Conservation (phyloP, 2,888 invertebrate species). For the Gandaritis pyraliata region DNA sequence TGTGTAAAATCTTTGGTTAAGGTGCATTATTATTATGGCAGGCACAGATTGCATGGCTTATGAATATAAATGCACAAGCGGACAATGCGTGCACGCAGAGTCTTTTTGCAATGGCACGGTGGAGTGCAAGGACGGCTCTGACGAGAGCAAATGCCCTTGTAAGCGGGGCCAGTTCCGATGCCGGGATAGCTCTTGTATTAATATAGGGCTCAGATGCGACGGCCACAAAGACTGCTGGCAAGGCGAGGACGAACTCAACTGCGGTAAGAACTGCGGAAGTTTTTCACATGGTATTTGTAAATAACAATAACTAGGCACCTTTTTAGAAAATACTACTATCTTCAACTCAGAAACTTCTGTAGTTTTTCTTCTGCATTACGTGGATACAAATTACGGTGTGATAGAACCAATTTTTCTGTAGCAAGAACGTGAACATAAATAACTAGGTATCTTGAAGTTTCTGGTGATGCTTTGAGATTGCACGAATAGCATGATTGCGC, state of each 20-base stretch:
- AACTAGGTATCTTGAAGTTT: not conserved
- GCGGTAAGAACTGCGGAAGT: conserved; percentile 62
- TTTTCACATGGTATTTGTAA: conserved; percentile 36
- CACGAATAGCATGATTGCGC: conserved; percentile 1
- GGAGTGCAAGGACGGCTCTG: conserved; percentile 82
- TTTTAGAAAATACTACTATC: not conserved
- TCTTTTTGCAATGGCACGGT: conserved; percentile 79
- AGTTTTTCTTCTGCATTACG: not conserved
- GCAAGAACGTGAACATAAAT: no score
- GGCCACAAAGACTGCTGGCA: conserved; percentile 82
- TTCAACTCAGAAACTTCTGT: not conserved
- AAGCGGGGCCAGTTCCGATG: conserved; percentile 83
- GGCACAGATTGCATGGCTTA: conserved; percentile 81
- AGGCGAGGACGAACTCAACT: conserved; percentile 86
- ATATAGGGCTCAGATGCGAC: conserved; percentile 86
- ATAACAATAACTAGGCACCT: conserved; percentile 21
- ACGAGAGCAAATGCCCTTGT: conserved; percentile 72
- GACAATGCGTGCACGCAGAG: conserved; percentile 84
- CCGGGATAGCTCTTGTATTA: conserved; percentile 87
- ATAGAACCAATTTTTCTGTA: not conserved
- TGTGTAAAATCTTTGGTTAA: conserved; percentile 61
- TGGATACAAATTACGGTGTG: not conserved
- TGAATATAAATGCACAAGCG: conserved; percentile 86
- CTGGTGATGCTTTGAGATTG: conserved; percentile 5
- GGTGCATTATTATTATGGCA: conserved; percentile 72